Base-by-base conservation (phyloP, 2,797 vertebrate genomes). In the Hypotaenidia philippensis region DNA sequence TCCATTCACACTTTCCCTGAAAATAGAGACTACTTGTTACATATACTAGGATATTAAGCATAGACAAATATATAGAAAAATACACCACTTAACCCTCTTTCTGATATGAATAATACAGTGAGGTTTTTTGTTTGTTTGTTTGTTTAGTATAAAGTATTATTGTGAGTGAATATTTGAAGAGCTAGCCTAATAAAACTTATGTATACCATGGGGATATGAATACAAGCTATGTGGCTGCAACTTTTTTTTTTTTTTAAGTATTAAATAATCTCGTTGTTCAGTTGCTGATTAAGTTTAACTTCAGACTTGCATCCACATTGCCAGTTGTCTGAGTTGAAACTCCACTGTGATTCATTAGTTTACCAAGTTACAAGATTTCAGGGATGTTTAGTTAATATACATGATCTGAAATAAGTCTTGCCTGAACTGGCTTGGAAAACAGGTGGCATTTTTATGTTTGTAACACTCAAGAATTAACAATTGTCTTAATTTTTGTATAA, bases 281-380 rank as follows among this genome's bases (percentile, higher is more conserved):
- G 76, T 84, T 96, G 77, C 88, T 96, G 74, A 88, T 89, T 96
- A 71, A 95, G 80, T 95, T 90, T 95, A 77, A 56, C 74, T 94
- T 93, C 94, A 88, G 84, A 56, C 90, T 94, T 96, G 92, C 83
- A 91, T 96, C 74, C 96, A 61, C 76, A 84, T 92, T 97, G 96
- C 95, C 93, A 94, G 94, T 89, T 96, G 92, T 96, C 95, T 90
- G 93, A 94, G 70, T 83, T 90, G 94, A 97, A 95, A 96, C 95
- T 97, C 97, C 97, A 98, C 97, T 98, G 98, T 98, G 98, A 98
- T 97, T 97, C 88, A 94, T 96, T 96, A 86, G 94, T 98, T 97
- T 98, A 98, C 96, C 95, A 96, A 96, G 96, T 97, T 93, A 83
- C 83, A 95, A 90, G 66, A 90, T 96, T 97, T 96, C 21, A 84